These are phyloP conservation scores for Anthopleura xanthogrammica DNA, from an alignment of 92 coral and sea anemone genomes.

Conservation along the genomic window DNA sequence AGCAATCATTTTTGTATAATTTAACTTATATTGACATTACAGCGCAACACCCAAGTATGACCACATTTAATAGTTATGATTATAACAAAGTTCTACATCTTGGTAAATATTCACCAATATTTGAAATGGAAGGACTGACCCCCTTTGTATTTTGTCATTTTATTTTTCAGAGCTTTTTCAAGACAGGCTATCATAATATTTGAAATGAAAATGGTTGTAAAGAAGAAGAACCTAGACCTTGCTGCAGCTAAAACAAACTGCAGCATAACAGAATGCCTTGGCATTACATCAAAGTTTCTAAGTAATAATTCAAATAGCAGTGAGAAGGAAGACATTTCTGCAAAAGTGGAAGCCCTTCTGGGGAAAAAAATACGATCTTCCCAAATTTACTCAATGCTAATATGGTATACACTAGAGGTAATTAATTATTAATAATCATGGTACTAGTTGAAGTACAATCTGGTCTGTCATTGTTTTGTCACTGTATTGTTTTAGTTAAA, in stretches of 20 bases:
- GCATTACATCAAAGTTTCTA: neutral
- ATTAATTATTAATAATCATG: neutral
- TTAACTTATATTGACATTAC: too few species aligned
- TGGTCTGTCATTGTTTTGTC: too few species aligned
- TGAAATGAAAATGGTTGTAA: neutral
- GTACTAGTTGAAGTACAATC: too few species aligned
- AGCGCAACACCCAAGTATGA: too few species aligned
- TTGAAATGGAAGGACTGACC: neutral
- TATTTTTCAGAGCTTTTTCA: slow-evolving; percentile 1
- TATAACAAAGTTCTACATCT: neutral
- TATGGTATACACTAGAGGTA: slow-evolving; percentile 3
- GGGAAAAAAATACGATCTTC: neutral
- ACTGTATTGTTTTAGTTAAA: too few species aligned
- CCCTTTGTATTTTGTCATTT: neutral
- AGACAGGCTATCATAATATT: neutral
- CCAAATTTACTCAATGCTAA: slow-evolving; percentile 1
- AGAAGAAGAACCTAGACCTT: neutral
- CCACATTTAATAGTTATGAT: too few species aligned
- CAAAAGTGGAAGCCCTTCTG: neutral
- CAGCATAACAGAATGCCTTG: neutral
- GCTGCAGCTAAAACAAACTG: neutral
- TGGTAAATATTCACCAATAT: neutral
- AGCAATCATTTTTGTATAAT: too few species aligned
- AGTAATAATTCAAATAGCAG: neutral
- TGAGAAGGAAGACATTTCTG: neutral